These are phyloP conservation scores for Platysternon megacephalum DNA, from an alignment of 2,113 vertebrate species.

Conservation along the genomic window DNA sequence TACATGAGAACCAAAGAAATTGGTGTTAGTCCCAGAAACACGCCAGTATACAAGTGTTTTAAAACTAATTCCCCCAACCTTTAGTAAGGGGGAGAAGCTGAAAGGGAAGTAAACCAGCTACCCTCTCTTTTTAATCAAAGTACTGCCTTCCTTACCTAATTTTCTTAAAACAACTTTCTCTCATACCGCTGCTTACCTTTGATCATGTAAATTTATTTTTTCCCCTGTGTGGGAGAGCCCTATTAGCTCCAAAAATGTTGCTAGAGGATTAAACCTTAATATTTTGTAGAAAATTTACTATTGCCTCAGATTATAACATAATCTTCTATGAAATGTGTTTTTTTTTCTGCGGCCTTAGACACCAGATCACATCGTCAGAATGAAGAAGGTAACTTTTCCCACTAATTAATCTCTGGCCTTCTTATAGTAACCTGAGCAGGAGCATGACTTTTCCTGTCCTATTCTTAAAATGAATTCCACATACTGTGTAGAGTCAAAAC, in stretches of 20 bases:
- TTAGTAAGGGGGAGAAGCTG: not conserved
- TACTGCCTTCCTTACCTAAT: not conserved
- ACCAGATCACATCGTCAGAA: not conserved
- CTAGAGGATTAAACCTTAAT: not conserved
- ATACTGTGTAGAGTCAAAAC: not conserved
- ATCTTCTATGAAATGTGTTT: not conserved
- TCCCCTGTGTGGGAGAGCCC: not conserved
- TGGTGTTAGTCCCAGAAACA: not conserved
- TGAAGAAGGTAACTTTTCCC: not conserved
- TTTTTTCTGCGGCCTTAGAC: not conserved
- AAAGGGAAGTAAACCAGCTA: not conserved
- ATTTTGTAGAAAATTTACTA: rapidly evolving
- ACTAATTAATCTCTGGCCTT: not conserved
- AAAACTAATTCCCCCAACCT: not conserved
- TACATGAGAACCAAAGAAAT: not conserved
- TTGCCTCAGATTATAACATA: not conserved
- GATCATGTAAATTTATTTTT: not conserved
- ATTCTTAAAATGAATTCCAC: not conserved
- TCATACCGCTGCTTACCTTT: not conserved
- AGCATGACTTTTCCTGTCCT: not conserved
- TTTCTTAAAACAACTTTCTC: not conserved
- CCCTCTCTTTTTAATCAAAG: rapidly evolving
- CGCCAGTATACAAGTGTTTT: not conserved
- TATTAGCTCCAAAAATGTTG: not conserved
- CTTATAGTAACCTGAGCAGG: not conserved